Evolutionary conservation across 2,113 vertebrate genomes (phyloP), one percentile per base, ranked within the genome.

Genomic region (Platysteira castanea): DNA sequence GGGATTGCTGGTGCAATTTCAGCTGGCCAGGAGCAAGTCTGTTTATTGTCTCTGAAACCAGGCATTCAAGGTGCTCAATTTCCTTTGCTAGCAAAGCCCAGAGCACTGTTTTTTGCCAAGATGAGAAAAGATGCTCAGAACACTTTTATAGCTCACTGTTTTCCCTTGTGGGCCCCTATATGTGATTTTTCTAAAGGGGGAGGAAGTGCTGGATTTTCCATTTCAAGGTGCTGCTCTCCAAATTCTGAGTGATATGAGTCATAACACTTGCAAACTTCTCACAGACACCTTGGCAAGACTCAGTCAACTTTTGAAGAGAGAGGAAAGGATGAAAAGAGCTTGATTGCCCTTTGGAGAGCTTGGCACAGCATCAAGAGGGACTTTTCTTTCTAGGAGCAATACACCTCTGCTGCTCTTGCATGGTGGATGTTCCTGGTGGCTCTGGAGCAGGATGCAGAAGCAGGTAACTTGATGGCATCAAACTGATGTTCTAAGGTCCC

Each of bases 41-140:
- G 89, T 65, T 92, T 92, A 70, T 89, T 92, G 90, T 87, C 73
- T 93, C 76, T 11, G 18, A 73, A 92, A 54, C 52, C 79, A 95
- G 84, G 68, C 71, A 28, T 70, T 89, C 0, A 4, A 86, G 90
- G 76, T 89, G 57, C 88, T 81, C 83, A 88, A 82, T 85, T 87
- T 80, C 74, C 50, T 87, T 79, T 69, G 60, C 81, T 76, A 68
- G 87, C 69, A 84, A 92, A 94, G 83, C 12, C 2, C 89, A 90
- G 70, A 94, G 80, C 30, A 71, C 44, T 74, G 37, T 70, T 87
- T 84, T 79, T 65, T 95, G 92, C 93, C 68, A 86, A 92, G 84
- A 93, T 27, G 41, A 89, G 76, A 57, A 84, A 52, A 90, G 37
- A 33, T 78, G 87, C 84, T 78, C 65, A 84, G 68, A 84, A 75